Conservation (phyloP, 2,113 vertebrate species). For the Drymodes brunneopygia region DNA sequence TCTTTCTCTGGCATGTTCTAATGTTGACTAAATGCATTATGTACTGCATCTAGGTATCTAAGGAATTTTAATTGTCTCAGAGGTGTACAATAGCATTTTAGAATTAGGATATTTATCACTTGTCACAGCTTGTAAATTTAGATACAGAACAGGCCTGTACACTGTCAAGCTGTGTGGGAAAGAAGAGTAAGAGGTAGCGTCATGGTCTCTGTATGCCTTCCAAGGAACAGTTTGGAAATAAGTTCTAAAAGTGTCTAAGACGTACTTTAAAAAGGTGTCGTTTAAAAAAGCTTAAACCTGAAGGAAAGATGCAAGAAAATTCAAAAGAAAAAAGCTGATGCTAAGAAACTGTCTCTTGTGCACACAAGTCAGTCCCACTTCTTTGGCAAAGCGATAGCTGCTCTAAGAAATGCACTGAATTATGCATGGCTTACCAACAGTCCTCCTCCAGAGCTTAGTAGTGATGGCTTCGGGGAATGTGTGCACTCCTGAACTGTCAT, state of each 20-base stretch:
- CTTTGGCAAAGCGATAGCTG: background rate
- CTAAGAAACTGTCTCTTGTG: background rate
- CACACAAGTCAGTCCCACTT: background rate
- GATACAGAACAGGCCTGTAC: slow-evolving; percentile 51
- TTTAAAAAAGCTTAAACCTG: background rate
- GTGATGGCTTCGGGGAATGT: background rate
- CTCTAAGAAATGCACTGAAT: background rate
- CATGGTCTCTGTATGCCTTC: slow-evolving; percentile 37
- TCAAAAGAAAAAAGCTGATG: background rate
- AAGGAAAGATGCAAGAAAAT: background rate
- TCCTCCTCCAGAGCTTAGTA: background rate
- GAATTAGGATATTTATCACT: slow-evolving; percentile 59
- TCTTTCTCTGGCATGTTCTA: slow-evolving; percentile 37
- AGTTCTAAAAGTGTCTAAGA: slow-evolving; percentile 1
- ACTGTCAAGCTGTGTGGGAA: slow-evolving; percentile 42
- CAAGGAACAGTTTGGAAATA: background rate
- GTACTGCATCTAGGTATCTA: slow-evolving; percentile 52
- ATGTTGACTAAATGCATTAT: slow-evolving; percentile 54
- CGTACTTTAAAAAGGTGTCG: background rate
- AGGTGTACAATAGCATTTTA: slow-evolving; percentile 50
- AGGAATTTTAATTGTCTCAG: slow-evolving; percentile 61
- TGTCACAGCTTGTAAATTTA: slow-evolving; percentile 54
- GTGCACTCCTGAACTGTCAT: background rate
- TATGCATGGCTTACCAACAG: background rate
- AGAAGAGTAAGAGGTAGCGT: slow-evolving; percentile 9